phyloP scores from a whole-genome alignment of 2,797 vertebrate species.

The Oreochromis mossambicus region DNA sequence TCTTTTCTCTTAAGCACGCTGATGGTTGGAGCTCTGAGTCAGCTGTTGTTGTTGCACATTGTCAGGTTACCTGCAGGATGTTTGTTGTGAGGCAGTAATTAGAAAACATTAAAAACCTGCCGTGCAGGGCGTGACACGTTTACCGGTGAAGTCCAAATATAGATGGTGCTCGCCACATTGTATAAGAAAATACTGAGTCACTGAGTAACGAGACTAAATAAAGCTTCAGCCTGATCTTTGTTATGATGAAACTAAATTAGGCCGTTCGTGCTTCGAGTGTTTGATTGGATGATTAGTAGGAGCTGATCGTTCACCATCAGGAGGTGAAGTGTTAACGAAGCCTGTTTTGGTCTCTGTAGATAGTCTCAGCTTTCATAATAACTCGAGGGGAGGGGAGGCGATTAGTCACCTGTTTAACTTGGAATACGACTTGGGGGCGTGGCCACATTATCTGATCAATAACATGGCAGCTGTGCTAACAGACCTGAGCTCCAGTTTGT shows the following conservation, averaged over 20 bases:
- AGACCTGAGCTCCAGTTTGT: background rate
- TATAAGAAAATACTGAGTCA: background rate
- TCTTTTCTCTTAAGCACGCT: background rate
- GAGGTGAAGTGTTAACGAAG: rapidly evolving
- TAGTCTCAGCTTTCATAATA: background rate
- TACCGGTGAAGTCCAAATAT: background rate
- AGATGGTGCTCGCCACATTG: background rate
- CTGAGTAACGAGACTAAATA: background rate
- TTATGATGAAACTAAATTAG: background rate
- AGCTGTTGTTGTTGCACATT: background rate
- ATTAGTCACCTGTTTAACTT: background rate
- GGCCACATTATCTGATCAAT: background rate
- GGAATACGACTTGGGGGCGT: background rate
- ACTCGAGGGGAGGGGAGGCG: too few species aligned
- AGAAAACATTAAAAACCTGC: constrained; percentile 30
- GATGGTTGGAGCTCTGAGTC: background rate
- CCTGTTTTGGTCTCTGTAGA: background rate
- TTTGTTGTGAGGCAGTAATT: background rate
- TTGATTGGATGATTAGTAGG: background rate
- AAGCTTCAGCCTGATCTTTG: rapidly evolving
- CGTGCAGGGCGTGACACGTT: background rate
- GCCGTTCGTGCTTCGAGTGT: background rate
- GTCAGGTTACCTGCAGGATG: background rate
- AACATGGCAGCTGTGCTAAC: background rate
- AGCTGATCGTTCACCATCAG: rapidly evolving